Conservation (phyloP, 2,113 vertebrate species). For the Clinocottus analis region DNA sequence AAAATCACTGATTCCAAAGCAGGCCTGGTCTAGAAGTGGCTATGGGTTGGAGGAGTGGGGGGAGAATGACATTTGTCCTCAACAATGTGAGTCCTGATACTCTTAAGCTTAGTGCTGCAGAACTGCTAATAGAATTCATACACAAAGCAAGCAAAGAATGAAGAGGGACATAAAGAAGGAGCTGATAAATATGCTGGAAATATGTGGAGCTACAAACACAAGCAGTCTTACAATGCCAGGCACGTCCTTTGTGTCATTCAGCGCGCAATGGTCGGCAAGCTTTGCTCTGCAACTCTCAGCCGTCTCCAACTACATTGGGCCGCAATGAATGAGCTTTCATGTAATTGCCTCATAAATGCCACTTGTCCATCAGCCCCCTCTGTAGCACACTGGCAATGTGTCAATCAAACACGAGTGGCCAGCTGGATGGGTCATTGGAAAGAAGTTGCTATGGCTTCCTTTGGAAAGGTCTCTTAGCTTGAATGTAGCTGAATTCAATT, state of each 20-base stretch:
- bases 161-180: constrained; percentile 45
- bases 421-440: constrained; percentile 65
- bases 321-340: constrained; percentile 74
- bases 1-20: constrained; percentile 83
- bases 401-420: constrained; percentile 79
- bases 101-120: constrained; percentile 59
- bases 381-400: constrained; percentile 70
- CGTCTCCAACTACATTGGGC: constrained; percentile 42
- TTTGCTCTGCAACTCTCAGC: constrained; percentile 34
- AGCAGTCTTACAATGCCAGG: constrained; percentile 56
- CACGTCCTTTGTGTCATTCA: constrained; percentile 54
- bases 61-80: constrained; percentile 82
- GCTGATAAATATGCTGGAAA: constrained; percentile 74
- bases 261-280: constrained; percentile 47
- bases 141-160: constrained; percentile 65
- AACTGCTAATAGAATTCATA: constrained; percentile 59
- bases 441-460: constrained; percentile 58
- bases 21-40: constrained; percentile 76
- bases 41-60: constrained; percentile 54
- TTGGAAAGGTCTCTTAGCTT: constrained; percentile 47
- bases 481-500: constrained; percentile 50
- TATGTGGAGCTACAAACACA: constrained; percentile 64
- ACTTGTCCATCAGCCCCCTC: constrained; percentile 80
- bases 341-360: constrained; percentile 86
- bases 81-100: constrained; percentile 68